These are phyloP conservation scores for Eretmochelys imbricata DNA, from an alignment of 2,113 vertebrate genomes.

Conservation along the genomic window DNA sequence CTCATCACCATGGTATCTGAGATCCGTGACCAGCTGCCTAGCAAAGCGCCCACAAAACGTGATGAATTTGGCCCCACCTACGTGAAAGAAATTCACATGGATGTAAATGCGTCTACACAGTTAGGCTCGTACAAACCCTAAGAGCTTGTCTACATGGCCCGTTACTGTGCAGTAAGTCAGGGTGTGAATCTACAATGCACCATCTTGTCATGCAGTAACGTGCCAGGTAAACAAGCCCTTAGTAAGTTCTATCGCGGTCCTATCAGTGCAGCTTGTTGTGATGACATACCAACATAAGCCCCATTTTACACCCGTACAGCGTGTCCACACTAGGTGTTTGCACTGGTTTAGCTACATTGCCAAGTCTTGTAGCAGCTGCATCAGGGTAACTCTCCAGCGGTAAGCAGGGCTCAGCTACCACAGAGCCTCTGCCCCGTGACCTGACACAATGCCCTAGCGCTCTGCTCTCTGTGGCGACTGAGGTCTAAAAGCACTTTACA, in stretches of 20 bases:
- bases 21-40: not conserved
- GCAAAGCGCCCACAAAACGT: fast-evolving
- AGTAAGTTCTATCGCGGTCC: not conserved
- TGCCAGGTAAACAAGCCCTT: not conserved
- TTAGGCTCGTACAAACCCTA: not conserved
- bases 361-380: not conserved
- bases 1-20: fast-evolving
- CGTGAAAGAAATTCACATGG: not conserved
- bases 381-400: not conserved
- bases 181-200: too few relatives aligned
- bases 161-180: not conserved
- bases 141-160: not conserved
- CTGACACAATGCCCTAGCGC: not conserved
- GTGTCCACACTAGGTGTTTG: not conserved
- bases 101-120: not conserved
- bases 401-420: not conserved
- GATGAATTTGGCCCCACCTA: fast-evolving
- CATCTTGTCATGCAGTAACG: too few relatives aligned
- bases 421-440: not conserved
- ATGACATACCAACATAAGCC: not conserved
- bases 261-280: not conserved
- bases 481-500: not conserved
- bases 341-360: not conserved
- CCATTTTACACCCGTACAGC: not conserved
- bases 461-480: not conserved